These are phyloP conservation scores for Drosophila paramelanica DNA, from an alignment of 2,888 invertebrate genomes.

Conservation along the genomic window DNA sequence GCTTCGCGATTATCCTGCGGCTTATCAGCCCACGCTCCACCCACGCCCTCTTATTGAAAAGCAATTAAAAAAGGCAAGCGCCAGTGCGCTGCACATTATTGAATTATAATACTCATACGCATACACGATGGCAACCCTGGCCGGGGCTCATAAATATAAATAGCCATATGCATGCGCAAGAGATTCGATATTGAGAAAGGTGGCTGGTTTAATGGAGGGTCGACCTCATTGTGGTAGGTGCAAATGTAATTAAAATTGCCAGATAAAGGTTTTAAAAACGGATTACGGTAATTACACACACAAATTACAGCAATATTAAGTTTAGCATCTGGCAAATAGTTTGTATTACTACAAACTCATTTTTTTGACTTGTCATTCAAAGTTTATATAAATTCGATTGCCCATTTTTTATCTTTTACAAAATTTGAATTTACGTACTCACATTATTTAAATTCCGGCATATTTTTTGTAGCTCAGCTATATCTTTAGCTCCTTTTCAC, in stretches of 20 bases:
- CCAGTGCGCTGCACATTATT: conserved; percentile 70
- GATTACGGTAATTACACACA: conserved; percentile 9
- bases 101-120: conserved; percentile 67
- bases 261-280: conserved; percentile 12
- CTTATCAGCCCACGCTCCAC: conserved; percentile 53
- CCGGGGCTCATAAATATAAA: conserved; percentile 71
- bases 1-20: conserved; percentile 64
- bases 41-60: conserved; percentile 78
- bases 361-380: background rate
- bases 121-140: conserved; percentile 14
- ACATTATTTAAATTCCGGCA: conserved; percentile 4
- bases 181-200: conserved; percentile 16
- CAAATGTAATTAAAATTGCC: conserved; percentile 26
- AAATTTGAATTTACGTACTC: background rate
- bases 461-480: background rate
- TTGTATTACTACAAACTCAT: background rate
- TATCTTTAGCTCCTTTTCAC: conserved; percentile 9
- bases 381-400: no score
- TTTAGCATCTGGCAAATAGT: background rate
- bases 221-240: conserved; percentile 26
- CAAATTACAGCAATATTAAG: background rate
- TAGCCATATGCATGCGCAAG: conserved; percentile 57
- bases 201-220: background rate
- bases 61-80: conserved; percentile 81
- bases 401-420: no score